A percentile compares a stretch with the other conserved stretches of the same genome.
Conservation (phyloP, 1,140 invertebrate species). For the Venturia canescens region DNA sequence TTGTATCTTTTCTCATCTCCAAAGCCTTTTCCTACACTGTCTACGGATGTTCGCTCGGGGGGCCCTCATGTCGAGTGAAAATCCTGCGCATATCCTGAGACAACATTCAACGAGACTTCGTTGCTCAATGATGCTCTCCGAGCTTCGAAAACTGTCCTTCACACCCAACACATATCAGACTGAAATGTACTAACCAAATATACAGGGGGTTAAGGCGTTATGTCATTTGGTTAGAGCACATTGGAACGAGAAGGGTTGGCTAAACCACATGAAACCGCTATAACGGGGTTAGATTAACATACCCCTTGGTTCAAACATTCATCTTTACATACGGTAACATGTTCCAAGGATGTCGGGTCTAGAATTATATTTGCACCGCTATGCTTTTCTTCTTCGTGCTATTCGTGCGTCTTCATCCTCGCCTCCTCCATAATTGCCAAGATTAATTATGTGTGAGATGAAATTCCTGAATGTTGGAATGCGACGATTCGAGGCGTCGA, state of each 20-base stretch:
- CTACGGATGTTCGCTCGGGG: too few relatives aligned
- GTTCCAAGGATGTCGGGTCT: conserved; percentile 18
- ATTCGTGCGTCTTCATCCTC: conserved; percentile 14
- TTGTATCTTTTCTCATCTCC: too few relatives aligned
- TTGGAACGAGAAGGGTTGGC: not conserved
- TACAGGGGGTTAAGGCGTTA: not conserved
- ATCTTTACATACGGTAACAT: too few relatives aligned
- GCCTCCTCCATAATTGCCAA: conserved; percentile 64
- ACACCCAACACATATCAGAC: not conserved
- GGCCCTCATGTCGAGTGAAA: too few relatives aligned
- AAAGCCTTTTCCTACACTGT: too few relatives aligned
- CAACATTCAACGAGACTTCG: too few relatives aligned
- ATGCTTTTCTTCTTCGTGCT: not conserved
- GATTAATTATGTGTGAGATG: conserved; percentile 74
- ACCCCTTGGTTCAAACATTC: not conserved
- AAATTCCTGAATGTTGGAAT: conserved; percentile 66
- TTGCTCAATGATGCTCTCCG: not conserved
- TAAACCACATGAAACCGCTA: not conserved
- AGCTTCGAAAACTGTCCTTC: not conserved
- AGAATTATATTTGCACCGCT: conserved; percentile 68
- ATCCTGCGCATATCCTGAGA: too few relatives aligned
- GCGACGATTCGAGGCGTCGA: conserved; percentile 55
- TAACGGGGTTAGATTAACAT: not conserved
- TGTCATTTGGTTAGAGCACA: not conserved
- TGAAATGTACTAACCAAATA: not conserved